phyloP scores from a whole-genome alignment of 2,113 vertebrate species.

The Cottus gobio region DNA sequence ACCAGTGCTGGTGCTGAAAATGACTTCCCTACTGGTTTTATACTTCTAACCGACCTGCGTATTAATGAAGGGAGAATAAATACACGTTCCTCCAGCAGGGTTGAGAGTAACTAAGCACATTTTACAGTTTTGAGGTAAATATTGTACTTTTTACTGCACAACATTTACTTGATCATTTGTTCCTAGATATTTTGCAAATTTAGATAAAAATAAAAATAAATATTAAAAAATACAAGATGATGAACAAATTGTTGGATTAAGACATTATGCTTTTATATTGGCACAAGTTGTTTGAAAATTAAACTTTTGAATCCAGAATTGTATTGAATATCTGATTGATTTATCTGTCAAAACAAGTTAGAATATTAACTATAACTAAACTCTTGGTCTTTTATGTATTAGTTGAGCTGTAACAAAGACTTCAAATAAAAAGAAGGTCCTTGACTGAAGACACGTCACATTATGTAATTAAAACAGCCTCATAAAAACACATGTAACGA shows the following conservation, averaged over 20 bases:
- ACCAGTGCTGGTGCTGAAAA: slow-evolving; percentile 25
- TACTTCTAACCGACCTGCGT: not conserved
- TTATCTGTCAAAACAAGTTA: slow-evolving; percentile 25
- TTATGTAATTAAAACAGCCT: slow-evolving; percentile 6
- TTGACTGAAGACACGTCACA: slow-evolving; percentile 47
- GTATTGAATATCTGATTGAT: not conserved
- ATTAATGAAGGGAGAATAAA: not conserved
- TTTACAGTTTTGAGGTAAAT: not conserved
- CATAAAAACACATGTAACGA: not conserved
- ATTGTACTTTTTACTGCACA: not conserved
- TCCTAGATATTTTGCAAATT: not conserved
- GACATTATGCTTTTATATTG: not conserved
- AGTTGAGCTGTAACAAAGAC: not conserved
- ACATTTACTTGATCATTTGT: not conserved
- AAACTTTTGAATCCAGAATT: slow-evolving; percentile 5
- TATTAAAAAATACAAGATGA: not conserved
- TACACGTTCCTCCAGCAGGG: slow-evolving; percentile 5
- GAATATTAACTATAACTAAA: slow-evolving; percentile 2
- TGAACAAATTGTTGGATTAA: not conserved
- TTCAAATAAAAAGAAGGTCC: slow-evolving; percentile 29
- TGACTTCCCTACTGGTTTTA: not conserved
- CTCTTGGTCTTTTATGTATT: not conserved
- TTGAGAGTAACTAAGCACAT: not conserved
- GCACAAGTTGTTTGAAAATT: slow-evolving; percentile 7
- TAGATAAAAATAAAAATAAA: no score